A percentile compares a stretch with the other conserved stretches of the same genome.
phyloP scores from a whole-genome alignment of 2,113 vertebrate species.

The Centropus unirufus region DNA sequence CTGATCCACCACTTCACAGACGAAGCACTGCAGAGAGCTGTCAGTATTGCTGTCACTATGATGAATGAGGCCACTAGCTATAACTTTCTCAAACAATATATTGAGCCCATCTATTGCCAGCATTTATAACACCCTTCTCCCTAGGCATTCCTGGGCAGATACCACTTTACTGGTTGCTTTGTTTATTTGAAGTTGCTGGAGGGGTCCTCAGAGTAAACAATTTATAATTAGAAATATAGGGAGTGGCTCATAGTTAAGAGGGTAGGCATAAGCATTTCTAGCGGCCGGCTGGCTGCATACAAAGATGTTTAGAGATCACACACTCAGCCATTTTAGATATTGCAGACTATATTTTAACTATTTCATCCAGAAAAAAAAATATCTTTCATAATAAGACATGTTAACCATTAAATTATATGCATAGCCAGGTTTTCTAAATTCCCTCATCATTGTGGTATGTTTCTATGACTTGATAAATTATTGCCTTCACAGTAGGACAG shows the following conservation, averaged over 20 bases:
- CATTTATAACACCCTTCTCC: neutral
- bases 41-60: constrained; percentile 61
- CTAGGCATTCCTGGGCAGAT: neutral
- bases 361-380: neutral
- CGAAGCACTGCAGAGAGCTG: constrained; percentile 58
- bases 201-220: neutral
- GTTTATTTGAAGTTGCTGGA: constrained; percentile 3
- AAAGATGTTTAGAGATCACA: neutral
- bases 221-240: neutral
- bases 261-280: neutral
- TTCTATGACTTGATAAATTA: neutral
- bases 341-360: neutral
- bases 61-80: constrained; percentile 62
- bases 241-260: neutral
- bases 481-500: neutral
- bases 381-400: neutral
- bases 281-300: neutral
- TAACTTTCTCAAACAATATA: constrained; percentile 59
- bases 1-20: constrained; percentile 62
- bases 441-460: neutral
- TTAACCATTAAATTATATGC: neutral
- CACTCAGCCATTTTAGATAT: neutral
- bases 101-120: constrained; percentile 26
- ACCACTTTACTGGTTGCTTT: neutral
- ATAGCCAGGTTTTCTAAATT: neutral